Evolutionary conservation across 2,888 invertebrate species (phyloP).

Genomic region (Spialia ferax): DNA sequence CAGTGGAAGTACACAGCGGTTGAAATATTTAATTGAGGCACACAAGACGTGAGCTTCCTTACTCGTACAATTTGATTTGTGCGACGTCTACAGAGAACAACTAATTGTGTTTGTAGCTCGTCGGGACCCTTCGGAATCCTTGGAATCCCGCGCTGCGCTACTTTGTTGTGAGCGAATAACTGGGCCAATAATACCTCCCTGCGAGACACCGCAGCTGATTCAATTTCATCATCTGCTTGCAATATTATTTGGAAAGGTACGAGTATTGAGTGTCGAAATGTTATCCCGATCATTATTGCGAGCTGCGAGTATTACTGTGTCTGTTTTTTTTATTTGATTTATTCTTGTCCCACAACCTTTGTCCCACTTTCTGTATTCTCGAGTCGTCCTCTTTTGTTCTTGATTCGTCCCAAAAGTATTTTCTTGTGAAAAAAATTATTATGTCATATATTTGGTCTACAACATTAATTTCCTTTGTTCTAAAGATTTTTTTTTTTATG

Average conservation of each 20-base stretch:
- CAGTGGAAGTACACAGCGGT: background rate
- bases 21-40: constrained; percentile 26
- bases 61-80: constrained; percentile 30
- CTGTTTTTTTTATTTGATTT: background rate
- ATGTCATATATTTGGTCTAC: too few relatives aligned
- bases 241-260: background rate
- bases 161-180: constrained; percentile 18
- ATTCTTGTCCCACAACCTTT: too few relatives aligned
- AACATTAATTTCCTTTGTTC: too few relatives aligned
- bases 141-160: constrained; percentile 11
- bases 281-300: constrained; percentile 5
- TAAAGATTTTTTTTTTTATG: background rate
- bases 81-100: constrained; percentile 28
- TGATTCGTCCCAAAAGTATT: background rate
- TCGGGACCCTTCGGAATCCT: constrained; percentile 15
- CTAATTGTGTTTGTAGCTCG: constrained; percentile 31
- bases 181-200: constrained; percentile 32
- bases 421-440: too few relatives aligned
- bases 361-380: too few relatives aligned
- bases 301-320: background rate
- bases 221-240: constrained; percentile 24
- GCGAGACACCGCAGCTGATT: constrained; percentile 20
- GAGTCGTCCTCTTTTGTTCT: too few relatives aligned
- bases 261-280: background rate
- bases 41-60: constrained; percentile 27